Evolutionary conservation across 2,888 invertebrate species (phyloP), one percentile per base, ranked within the genome.

Genomic region (Lasius platythorax): DNA sequence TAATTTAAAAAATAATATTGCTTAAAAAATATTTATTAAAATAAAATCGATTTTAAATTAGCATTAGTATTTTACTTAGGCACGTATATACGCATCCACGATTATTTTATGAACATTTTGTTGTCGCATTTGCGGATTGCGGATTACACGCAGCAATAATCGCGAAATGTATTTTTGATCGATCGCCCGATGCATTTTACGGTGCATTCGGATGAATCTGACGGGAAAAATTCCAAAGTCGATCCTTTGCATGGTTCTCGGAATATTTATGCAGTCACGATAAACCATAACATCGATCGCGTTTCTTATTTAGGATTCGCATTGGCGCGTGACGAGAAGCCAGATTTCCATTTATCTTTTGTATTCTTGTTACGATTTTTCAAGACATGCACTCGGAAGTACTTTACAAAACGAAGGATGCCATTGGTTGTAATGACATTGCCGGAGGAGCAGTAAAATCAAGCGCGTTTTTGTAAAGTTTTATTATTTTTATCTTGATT

Each of bases 281-380:
- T 70, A 33, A 11, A 56, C 58, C 58, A 72, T 79, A 79, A 58
- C 58, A 72, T 79, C 79, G 72, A 79, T 72, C 72, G 72, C 18
- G 58, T 23, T 58, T 33, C 43, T 78, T 78, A 76, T 43, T 70
- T 72, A 9, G 56, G 56, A 56, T 37, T 78, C 43, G 40, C 9
- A 43, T 78, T 56, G 30, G 40, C 63, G 3, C 66, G 78, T n/a
- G 68, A 58, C 15, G 30, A 68, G 0, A 78, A 53, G 4, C 8
- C 43, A 58, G 18, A 46, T 72, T 79, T 79, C 43, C 70, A 79
- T 79, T 70, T 78, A 56, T 68, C 67, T 78, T 9, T 43, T 43
- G 72, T 33, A 70, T 72, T 43, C 5, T 43, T 43, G 23, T 46
- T 58, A 43, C 6, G 43, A 72, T 33, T 43, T 72, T 79, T 58